Base-by-base conservation (phyloP, 2,888 invertebrate species). In the Parnassius glacialis region DNA sequence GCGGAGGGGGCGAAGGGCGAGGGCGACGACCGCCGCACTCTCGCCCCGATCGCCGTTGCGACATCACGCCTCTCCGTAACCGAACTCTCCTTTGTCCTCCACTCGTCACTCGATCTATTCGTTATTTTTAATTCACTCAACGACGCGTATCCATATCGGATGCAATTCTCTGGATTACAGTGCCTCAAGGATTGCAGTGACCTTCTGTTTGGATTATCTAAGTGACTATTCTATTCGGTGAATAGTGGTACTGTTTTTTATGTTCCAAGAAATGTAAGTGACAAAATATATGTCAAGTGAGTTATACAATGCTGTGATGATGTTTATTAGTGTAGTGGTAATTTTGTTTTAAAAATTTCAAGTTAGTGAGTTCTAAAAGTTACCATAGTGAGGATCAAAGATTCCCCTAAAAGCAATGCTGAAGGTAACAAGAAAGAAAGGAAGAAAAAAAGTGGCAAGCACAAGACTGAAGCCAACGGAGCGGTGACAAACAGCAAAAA, bases 341-440 rank as follows among this genome's bases (percentile, higher is more conserved):
- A n/a, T 42, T 52, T 56, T 58, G 60, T 54, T 50, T 53, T 51
- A 10, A 57, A 66, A 64, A 47, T 67, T 63, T 65, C 62, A 62
- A 69, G 67, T 70, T 61, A 71, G 65, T 65, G 73, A 81, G 77
- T 71, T 61, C 64, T 64, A 67, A 79, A 83, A 93, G 93, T 93
- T 86, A 92, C 92, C 93, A 94, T 94, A 92, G 94, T 94, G 94
- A 92, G 93, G 89, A 92, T 93, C 84, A 94, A 94, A 85, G 94
- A 94, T 89, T 85, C 92, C 72, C 86, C 92, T 77, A 92, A 92
- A 81, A 92, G 84, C 84, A 92, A 93, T 93, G 93, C 92, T 85
- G 93, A 92, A 83, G 84, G 90, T 75, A 85, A 92, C 90, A 92
- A 92, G 90, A 92, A 93, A 90, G 93, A 93, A 92, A 89, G 84